Evolutionary conservation across 2,113 vertebrate genomes (phyloP), one percentile per base, ranked within the genome.

Genomic region (Myocastor coypus): DNA sequence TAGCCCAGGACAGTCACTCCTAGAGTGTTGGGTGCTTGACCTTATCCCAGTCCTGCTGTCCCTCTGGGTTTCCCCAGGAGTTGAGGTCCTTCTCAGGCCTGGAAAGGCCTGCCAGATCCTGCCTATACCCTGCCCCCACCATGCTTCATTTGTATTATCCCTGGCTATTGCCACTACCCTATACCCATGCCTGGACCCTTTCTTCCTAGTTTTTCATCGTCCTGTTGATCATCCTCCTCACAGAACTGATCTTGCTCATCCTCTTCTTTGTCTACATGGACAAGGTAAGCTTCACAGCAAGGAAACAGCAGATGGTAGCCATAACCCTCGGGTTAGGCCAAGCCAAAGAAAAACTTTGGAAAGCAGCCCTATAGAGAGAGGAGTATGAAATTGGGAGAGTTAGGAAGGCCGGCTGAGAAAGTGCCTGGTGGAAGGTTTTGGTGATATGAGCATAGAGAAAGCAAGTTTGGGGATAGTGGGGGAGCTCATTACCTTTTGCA

Each of bases 181-280:
- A 1, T 19, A 17, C 77, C 34, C 64, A 88, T 2, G 2, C 59
- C 40, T n/a, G 64, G 14, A 37, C 82, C 40, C 98, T 97, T 83
- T 96, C 95, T 93, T 98, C 98, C 55, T 98, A 99, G 99, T 99
- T 99, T 98, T 99, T 99, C 99, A 98, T 99, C 92, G 98, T 99
- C 97, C 98, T 99, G 98, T 98, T 99, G 99, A 97, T 99, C 97
- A 99, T 99, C 98, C 99, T 99, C 80, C 99, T 99, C 97, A 98
- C 99, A 90, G 99, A 99, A 98, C 98, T 99, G 98, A 99, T 99
- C 97, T 61, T 99, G 75, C 98, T 99, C 83, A 99, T 99, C 98
- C 99, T 99, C 93, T 99, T 99, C 99, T 99, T 99, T 89, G 99
- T 99, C 97, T 99, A 99, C 98, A 99, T 99, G 96, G 99, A 99